Base-by-base conservation (phyloP, 2,113 vertebrate species). In the Phyllostomus hastatus region DNA sequence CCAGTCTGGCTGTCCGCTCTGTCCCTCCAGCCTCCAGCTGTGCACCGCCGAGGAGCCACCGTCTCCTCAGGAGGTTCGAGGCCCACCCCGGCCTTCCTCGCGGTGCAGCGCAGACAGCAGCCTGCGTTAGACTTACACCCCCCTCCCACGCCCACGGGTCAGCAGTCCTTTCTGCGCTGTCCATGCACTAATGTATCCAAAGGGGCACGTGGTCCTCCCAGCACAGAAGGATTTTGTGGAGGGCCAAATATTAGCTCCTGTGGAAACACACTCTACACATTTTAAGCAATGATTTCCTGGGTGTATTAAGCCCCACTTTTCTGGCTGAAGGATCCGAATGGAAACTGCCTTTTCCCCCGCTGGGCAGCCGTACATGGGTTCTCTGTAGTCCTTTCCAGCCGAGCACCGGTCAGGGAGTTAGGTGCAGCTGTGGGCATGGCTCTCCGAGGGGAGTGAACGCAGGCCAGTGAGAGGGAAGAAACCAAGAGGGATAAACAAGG, bases 381-480 rank as follows among this genome's bases (percentile, higher is more conserved):
- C 70, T 43, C 20, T 38, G 2, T 14, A 26, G 81, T 86, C 43
- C 67, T 70, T 82, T 85, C 72, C 81, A 91, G 41, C 64, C 61
- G 70, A 97, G 83, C 38, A 50, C 50, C 31, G 59, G 43, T 46
- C 66, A 67, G 48, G 52, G 78, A 95, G 82, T 81, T 82, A 69
- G 90, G 92, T 81, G 54, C 54, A 61, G 54, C 41, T 31, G 0
- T 50, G 48, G 16, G 28, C 41, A 20, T 57, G 26, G 88, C 96
- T 92, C 52, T 52, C 64, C 73, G 87, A 89, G 76, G 76, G 64
- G 80, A 87, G 81, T 50, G 75, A 86, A 90, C 75, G 81, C 75
- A 88, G 94, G 78, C 54, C 26, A 83, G 35, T 64, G 61, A 92
- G 59, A 80, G 76, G 79, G 86, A 69, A 85, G 41, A 81, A 67